Evolutionary conservation across 2,113 vertebrate species (phyloP).

Genomic region (Tragelaphus strepsiceros): DNA sequence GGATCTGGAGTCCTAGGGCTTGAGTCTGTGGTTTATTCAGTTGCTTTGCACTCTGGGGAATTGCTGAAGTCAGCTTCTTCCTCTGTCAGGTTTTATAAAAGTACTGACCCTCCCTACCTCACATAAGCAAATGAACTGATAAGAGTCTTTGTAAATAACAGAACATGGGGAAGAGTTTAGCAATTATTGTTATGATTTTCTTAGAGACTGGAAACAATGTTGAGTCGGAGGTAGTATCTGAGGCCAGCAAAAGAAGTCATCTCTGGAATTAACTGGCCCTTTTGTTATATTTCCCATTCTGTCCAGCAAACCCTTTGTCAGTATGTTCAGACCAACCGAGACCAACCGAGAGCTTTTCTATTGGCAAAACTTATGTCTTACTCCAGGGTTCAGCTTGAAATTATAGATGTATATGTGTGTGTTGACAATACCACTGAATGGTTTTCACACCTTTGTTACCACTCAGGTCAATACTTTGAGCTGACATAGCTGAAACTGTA

Average conservation of each 20-base stretch:
- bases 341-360: background rate
- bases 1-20: background rate
- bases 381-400: background rate
- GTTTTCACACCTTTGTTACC: background rate
- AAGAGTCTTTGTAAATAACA: background rate
- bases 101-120: background rate
- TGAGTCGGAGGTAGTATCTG: background rate
- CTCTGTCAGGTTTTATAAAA: background rate
- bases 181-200: background rate
- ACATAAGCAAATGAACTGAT: background rate
- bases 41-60: background rate
- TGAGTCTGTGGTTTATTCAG: background rate
- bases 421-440: background rate
- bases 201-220: background rate
- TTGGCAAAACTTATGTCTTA: background rate
- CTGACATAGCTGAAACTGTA: background rate
- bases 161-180: background rate
- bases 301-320: background rate
- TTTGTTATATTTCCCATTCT: background rate
- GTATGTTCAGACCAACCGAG: background rate
- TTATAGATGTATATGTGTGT: background rate
- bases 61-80: background rate
- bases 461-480: background rate
- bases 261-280: background rate
- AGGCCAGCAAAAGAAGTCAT: background rate